Percentiles rank a stretch among this genome's conserved stretches.
Evolutionary conservation across 2,797 vertebrate species (phyloP).

Genomic region (Clarias fuscus): DNA sequence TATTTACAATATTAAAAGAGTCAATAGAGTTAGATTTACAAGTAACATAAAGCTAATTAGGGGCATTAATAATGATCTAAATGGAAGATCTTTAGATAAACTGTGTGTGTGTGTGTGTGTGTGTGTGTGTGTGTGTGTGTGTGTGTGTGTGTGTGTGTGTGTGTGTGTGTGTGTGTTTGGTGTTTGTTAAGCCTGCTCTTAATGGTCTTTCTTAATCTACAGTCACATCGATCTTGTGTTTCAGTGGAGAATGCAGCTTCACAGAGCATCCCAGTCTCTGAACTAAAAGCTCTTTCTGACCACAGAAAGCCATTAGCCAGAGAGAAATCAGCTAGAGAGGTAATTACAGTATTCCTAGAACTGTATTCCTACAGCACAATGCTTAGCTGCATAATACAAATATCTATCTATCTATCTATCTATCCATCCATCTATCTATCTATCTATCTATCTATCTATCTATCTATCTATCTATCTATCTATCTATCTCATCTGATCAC

Average conservation of each 20-base stretch:
- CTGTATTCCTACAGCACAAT: neutral
- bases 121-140: constrained; percentile 21
- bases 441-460: neutral
- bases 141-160: constrained; percentile 1
- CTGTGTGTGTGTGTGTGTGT: neutral
- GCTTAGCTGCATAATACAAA: neutral
- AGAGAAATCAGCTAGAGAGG: constrained; percentile 28
- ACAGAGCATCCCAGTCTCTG: constrained; percentile 5
- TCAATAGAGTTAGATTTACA: neutral
- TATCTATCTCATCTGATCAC: no score
- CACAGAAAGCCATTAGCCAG: neutral
- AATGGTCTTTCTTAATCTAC: neutral
- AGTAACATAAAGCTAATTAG: neutral
- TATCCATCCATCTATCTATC: neutral
- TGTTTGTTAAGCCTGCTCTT: neutral
- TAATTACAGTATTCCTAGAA: constrained; percentile 12
- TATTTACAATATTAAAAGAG: neutral
- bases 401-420: neutral
- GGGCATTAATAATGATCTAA: neutral
- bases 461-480: no score
- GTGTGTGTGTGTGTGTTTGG: neutral
- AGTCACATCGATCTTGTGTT: constrained; percentile 1
- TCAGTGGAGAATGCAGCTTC: constrained; percentile 11
- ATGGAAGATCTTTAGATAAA: neutral
- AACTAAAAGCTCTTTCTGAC: constrained; percentile 25